Percentiles rank a stretch among this genome's conserved stretches.
These are phyloP conservation scores for Volucella inflata DNA, from an alignment of 2,888 invertebrate species.

Conservation along the genomic window DNA sequence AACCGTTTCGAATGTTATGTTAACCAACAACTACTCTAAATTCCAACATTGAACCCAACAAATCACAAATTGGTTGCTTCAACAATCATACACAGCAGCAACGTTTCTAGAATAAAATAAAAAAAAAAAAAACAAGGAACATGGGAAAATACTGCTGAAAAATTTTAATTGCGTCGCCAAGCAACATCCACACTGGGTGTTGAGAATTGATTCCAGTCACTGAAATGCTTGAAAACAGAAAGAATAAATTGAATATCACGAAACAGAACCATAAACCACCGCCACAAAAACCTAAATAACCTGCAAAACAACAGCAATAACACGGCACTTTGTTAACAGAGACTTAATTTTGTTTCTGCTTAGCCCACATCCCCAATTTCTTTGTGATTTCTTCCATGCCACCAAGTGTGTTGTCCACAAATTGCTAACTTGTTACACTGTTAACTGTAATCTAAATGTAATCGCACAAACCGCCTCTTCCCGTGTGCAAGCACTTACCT, in stretches of 20 bases:
- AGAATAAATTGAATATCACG: slow-evolving; percentile 31
- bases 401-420: slow-evolving; percentile 61
- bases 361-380: slow-evolving; percentile 3
- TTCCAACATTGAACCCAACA: not conserved
- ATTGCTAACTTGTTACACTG: slow-evolving; percentile 58
- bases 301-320: slow-evolving; percentile 68
- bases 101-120: slow-evolving; percentile 6
- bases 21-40: too few species aligned
- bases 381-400: slow-evolving; percentile 53
- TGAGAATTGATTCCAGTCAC: slow-evolving; percentile 39
- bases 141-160: slow-evolving; percentile 30
- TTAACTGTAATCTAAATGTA: slow-evolving; percentile 54
- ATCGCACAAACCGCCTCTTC: slow-evolving; percentile 44
- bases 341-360: slow-evolving; percentile 24
- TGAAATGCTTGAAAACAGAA: slow-evolving; percentile 39
- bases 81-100: slow-evolving; percentile 1
- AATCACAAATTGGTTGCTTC: slow-evolving; percentile 49
- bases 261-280: slow-evolving; percentile 50
- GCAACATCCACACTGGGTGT: slow-evolving; percentile 18
- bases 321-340: slow-evolving; percentile 23
- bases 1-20: too few species aligned
- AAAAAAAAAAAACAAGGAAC: slow-evolving; percentile 10
- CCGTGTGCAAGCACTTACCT: slow-evolving; percentile 87
- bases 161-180: slow-evolving; percentile 6
- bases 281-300: slow-evolving; percentile 65